Evolutionary conservation across 2,113 vertebrate genomes (phyloP), one percentile per base, ranked within the genome.

Genomic region (Lepisosteus osseus): DNA sequence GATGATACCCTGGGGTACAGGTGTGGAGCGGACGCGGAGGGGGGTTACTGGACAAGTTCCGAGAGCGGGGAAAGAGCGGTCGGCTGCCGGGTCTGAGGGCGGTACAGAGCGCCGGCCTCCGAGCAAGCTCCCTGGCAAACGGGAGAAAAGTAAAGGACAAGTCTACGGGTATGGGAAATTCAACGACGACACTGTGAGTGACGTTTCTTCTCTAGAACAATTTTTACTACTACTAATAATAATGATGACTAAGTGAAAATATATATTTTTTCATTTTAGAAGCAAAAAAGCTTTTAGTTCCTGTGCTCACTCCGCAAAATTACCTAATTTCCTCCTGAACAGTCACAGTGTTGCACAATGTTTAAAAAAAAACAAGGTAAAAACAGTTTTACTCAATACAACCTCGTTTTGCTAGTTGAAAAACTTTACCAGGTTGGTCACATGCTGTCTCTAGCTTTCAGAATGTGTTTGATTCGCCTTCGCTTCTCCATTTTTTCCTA

Each of bases 121-220:
- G 41, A 67, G 45, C 40, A 47, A 15, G 45, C 54, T 44, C 64
- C 29, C 8, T 14, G 9, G 59, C 59, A 61, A 29, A n/a, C 59
- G 59, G 14, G 59, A 29, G 6, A 29, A 3, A 61, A 14, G 29
- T 42, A 44, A 15, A 11, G n/a, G 13, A 29, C 51, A 2, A 66
- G 47, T 67, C 29, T 66, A 8, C 54, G 43, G 2, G 5, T 65
- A 65, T 14, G 76, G 74, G 9, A 69, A 61, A 15, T 80, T 80
- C 69, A 78, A 78, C 74, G 72, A 76, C 1, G 74, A 80, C 43
- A 72, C 63, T 62, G 76, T 80, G 69, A 76, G 72, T 70, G 15
- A 3, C n/a, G 42, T 13, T 14, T 13, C 17, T 14, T 61, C 14
- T 61, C 1, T 29, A 29, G 29, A 29, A 29, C 29, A 0, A 29